Percentiles rank a stretch among this genome's conserved stretches.
Conservation (phyloP, 2,113 vertebrate genomes). For the Romanogobio albipinnatus region DNA sequence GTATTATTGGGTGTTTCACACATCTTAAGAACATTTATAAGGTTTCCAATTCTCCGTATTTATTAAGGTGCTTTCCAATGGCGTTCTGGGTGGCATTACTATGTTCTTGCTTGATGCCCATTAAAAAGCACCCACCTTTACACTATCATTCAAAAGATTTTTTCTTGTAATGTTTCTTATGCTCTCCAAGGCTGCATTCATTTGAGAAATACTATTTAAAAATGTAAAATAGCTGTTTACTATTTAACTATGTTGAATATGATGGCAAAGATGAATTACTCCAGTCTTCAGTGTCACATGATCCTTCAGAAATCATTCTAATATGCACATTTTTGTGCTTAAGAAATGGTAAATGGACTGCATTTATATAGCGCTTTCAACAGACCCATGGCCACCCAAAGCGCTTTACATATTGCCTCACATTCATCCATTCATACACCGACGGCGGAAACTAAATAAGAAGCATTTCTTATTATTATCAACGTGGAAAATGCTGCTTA, state of each 20-base stretch:
- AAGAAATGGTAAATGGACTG: background rate
- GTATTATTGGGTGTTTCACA: background rate
- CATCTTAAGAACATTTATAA: background rate
- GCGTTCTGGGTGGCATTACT: background rate
- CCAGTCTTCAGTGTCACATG: no score
- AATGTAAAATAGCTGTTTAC: no score
- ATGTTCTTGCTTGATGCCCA: background rate
- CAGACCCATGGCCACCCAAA: no score
- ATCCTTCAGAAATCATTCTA: no score
- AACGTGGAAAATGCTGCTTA: background rate
- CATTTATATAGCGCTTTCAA: no score
- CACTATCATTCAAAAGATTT: background rate
- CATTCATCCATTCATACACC: no score
- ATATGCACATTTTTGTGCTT: background rate
- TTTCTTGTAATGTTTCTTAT: background rate
- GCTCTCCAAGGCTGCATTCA: no score
- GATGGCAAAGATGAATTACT: no score
- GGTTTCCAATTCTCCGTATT: background rate
- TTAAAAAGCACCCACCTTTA: background rate
- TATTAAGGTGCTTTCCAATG: background rate
- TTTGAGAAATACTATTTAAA: no score
- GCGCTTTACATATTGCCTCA: no score
- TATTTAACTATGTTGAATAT: no score
- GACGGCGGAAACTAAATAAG: no score
- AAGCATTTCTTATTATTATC: background rate